Evolutionary conservation across 2,113 vertebrate genomes (phyloP).

Genomic region (Seriola rivoliana): DNA sequence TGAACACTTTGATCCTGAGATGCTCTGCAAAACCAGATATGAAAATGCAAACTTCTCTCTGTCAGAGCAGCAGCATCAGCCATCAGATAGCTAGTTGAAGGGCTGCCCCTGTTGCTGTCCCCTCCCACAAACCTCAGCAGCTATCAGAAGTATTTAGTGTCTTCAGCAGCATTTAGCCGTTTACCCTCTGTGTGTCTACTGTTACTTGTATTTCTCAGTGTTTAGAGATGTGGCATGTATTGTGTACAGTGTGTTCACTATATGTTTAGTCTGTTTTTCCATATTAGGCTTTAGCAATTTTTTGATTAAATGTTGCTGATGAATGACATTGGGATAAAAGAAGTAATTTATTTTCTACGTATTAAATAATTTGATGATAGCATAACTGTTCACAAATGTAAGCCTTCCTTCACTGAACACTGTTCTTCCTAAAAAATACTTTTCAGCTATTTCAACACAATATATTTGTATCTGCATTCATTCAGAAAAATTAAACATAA

Average conservation of each 20-base stretch:
- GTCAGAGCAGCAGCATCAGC: conserved; percentile 76
- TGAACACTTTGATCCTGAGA: conserved; percentile 76
- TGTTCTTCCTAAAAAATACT: background rate
- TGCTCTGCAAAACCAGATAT: conserved; percentile 56
- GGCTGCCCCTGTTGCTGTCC: conserved; percentile 55
- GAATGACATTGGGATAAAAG: background rate
- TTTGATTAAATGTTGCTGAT: background rate
- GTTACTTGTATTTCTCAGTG: conserved; percentile 43
- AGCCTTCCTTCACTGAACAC: background rate
- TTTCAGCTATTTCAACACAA: background rate
- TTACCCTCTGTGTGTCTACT: conserved; percentile 41
- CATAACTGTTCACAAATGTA: background rate
- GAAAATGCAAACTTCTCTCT: conserved; percentile 61
- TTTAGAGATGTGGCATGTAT: conserved; percentile 25
- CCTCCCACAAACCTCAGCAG: conserved; percentile 61
- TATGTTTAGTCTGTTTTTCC: conserved; percentile 37
- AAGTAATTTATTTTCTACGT: background rate
- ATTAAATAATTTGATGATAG: background rate
- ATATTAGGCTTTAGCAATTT: conserved; percentile 1
- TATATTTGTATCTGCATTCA: background rate
- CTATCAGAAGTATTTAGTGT: conserved; percentile 58
- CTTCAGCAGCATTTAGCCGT: conserved; percentile 42
- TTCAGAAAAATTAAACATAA: background rate
- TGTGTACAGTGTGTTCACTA: conserved; percentile 31
- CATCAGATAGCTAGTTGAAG: conserved; percentile 32